phyloP scores from a whole-genome alignment of 1,140 invertebrate genomes.

The Linepithema humile region DNA sequence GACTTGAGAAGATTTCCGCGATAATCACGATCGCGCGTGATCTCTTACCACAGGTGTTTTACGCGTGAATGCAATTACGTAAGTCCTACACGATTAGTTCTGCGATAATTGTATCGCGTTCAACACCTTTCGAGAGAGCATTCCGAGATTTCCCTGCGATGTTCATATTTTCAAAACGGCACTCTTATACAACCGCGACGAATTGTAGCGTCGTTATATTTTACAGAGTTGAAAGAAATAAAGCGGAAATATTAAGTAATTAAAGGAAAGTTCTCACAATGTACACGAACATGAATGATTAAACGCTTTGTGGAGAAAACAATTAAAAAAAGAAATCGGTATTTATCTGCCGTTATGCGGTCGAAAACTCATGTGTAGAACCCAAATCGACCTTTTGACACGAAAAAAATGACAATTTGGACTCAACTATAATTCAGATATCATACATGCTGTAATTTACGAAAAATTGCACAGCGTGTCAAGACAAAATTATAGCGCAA shows the following conservation, averaged over 20 bases:
- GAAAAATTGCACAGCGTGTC: slow-evolving; percentile 10
- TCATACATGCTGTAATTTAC: slow-evolving; percentile 16
- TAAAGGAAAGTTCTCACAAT: slow-evolving; percentile 9
- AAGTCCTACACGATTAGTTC: slow-evolving; percentile 21
- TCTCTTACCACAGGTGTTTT: slow-evolving; percentile 1
- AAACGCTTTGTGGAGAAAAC: not conserved
- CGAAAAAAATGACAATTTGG: not conserved
- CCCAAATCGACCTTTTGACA: not conserved
- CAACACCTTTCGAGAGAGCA: not conserved
- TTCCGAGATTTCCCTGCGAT: not conserved
- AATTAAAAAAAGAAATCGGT: not conserved
- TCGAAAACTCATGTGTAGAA: not conserved
- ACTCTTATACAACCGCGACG: slow-evolving; percentile 1
- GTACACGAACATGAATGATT: not conserved
- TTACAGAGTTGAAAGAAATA: not conserved
- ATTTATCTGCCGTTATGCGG: not conserved
- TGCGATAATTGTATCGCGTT: slow-evolving; percentile 4
- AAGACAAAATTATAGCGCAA: slow-evolving; percentile 2
- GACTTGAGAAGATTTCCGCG: slow-evolving; percentile 10
- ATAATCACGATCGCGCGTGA: slow-evolving; percentile 26
- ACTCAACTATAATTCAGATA: slow-evolving; percentile 14
- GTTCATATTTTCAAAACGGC: slow-evolving; percentile 2
- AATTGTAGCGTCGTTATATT: not conserved
- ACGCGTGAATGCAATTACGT: not conserved
- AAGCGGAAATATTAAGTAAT: slow-evolving; percentile 1